phyloP scores from a whole-genome alignment of 2,888 invertebrate genomes.

The Oxystoma pomonae region DNA sequence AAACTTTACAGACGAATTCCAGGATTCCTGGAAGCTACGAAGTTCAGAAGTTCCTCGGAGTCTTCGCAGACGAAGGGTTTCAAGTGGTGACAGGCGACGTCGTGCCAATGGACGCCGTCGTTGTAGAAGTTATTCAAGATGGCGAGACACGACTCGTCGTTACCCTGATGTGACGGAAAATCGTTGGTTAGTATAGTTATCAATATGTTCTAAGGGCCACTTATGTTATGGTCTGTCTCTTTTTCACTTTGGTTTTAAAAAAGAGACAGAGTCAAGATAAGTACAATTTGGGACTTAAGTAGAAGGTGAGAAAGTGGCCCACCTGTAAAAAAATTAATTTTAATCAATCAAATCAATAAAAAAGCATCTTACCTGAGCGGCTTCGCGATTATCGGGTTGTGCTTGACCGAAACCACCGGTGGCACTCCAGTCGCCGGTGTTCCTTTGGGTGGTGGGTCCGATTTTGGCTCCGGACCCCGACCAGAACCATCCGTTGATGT shows the following conservation, averaged over 20 bases:
- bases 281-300: no score
- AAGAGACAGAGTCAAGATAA: no score
- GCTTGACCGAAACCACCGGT: slow-evolving; percentile 85
- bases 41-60: slow-evolving; percentile 84
- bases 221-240: no score
- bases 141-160: slow-evolving; percentile 86
- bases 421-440: slow-evolving; percentile 85
- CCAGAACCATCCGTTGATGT: slow-evolving; percentile 91
- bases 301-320: no score
- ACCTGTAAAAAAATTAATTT: no score
- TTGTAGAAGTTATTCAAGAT: slow-evolving; percentile 90
- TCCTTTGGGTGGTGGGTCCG: slow-evolving; percentile 81
- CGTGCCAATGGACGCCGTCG: slow-evolving; percentile 83
- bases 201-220: no score
- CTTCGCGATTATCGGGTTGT: slow-evolving; percentile 88
- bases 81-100: slow-evolving; percentile 81
- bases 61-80: slow-evolving; percentile 90
- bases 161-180: slow-evolving; percentile 60
- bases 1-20: slow-evolving; percentile 69
- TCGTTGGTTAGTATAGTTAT: no score
- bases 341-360: no score
- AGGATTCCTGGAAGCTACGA: slow-evolving; percentile 85
- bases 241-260: no score
- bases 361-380: slow-evolving; percentile 63
- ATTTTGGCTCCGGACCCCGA: slow-evolving; percentile 89